Base-by-base conservation (phyloP, 1,140 invertebrate genomes). In the Nylanderia fulva region DNA sequence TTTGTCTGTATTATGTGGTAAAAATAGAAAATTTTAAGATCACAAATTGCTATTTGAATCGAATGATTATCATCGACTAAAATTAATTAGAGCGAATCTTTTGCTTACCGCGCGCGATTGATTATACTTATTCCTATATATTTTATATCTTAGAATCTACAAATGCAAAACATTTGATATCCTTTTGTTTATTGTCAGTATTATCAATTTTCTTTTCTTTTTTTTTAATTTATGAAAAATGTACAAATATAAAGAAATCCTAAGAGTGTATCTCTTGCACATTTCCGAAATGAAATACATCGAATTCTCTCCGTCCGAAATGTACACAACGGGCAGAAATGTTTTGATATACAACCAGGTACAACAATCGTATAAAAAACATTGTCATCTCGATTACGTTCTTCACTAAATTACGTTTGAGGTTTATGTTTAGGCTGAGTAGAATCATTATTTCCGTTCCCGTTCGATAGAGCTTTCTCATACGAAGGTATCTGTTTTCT, bases 221-320 rank as follows among this genome's bases (percentile, higher is more conserved):
- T 77, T 61, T 71, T 52, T 58, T 21, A 60, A 15, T 68, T 56
- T 79, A 77, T 85, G 21, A 61, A 48, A 48, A 68, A 87, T 85
- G 64, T 61, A 74, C 52, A 85, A 77, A 87, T 87, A 68, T 79
- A 79, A 88, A 85, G 56, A 85, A 84, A 72, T 56, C 39, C 56
- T 69, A 24, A 71, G 33, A 42, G 54, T 52, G 45, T 56, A 84
- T 15, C 18, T 87, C 29, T 80, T 75, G 83, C 71, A 76, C 60
- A 42, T 89, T 84, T 88, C 52, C 24, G 52, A 77, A 85, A 88
- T 74, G 36, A 88, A 74, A 79, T 88, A 88, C 60, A 87, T 88
- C 36, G 9, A 72, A 87, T 29, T 72, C 3, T 72, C 45, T 84
- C 33, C 21, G 13, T 84, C 24, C 64, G 36, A 74, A 77, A 68